phyloP scores from a whole-genome alignment of 2,113 vertebrate species.

The Otolemur garnettii region DNA sequence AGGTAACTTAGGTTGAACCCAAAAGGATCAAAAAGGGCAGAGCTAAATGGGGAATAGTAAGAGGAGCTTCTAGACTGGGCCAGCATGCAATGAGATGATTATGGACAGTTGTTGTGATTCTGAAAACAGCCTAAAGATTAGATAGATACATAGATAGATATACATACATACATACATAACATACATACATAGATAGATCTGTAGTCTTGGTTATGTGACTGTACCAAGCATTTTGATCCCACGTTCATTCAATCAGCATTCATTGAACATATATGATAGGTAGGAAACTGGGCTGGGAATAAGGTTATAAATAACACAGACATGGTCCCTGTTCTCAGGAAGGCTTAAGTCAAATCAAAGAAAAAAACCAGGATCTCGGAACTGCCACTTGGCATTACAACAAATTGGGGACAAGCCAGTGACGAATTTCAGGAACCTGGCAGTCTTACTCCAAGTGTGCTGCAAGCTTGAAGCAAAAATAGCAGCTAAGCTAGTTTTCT shows the following conservation, averaged over 20 bases:
- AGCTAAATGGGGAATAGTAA: neutral
- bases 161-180: too few species aligned
- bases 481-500: slow-evolving; percentile 63
- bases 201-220: neutral
- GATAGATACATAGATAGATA: neutral
- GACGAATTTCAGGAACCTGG: slow-evolving; percentile 65
- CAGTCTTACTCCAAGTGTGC: slow-evolving; percentile 50
- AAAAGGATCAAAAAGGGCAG: neutral
- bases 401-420: slow-evolving; percentile 71
- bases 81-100: neutral
- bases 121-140: neutral
- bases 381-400: slow-evolving; percentile 70
- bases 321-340: slow-evolving; percentile 28
- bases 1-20: neutral
- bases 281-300: neutral
- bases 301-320: slow-evolving; percentile 64
- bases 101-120: neutral
- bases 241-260: slow-evolving; percentile 55
- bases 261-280: neutral
- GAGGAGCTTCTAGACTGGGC: neutral
- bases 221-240: slow-evolving; percentile 20
- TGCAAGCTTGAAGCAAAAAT: slow-evolving; percentile 69
- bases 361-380: slow-evolving; percentile 70
- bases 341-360: slow-evolving; percentile 71
- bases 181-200: too few species aligned